These are phyloP conservation scores for Procavia capensis DNA, from an alignment of 2,113 vertebrate genomes.

Conservation along the genomic window DNA sequence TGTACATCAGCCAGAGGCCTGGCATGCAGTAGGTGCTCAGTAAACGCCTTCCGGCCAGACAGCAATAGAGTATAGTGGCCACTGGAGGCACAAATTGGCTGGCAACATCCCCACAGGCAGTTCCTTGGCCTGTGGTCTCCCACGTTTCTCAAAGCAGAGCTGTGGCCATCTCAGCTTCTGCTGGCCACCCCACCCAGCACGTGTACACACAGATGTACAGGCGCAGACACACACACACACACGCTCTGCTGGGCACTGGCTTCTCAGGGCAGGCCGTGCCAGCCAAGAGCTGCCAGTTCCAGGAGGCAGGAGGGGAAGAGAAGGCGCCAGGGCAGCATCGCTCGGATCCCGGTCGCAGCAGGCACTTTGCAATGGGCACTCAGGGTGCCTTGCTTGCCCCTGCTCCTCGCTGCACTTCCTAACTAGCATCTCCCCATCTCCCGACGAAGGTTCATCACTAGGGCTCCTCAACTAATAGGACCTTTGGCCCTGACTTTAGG, in stretches of 20 bases:
- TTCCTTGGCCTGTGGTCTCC: accelerated
- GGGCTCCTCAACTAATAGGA: neutral
- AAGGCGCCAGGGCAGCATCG: accelerated
- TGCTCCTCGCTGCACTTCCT: accelerated
- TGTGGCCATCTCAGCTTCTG: neutral
- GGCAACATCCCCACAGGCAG: neutral
- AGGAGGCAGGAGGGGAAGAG: neutral
- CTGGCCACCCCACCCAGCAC: neutral
- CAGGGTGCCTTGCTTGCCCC: neutral
- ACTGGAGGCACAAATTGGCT: accelerated
- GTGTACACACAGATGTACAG: too few relatives aligned
- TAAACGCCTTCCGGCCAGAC: neutral
- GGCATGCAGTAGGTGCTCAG: neutral
- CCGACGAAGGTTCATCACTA: neutral
- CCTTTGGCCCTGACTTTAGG: constrained; percentile 37
- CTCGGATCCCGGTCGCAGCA: neutral
- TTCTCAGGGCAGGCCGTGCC: neutral
- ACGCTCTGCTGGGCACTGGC: neutral
- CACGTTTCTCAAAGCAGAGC: accelerated
- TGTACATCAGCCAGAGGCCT: neutral
- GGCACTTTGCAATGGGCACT: constrained; percentile 12
- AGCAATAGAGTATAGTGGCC: neutral
- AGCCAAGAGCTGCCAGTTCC: neutral
- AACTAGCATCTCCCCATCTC: neutral
- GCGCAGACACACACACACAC: neutral